phyloP scores from a whole-genome alignment of 2,888 invertebrate species.

The Drosophila sordidula region DNA sequence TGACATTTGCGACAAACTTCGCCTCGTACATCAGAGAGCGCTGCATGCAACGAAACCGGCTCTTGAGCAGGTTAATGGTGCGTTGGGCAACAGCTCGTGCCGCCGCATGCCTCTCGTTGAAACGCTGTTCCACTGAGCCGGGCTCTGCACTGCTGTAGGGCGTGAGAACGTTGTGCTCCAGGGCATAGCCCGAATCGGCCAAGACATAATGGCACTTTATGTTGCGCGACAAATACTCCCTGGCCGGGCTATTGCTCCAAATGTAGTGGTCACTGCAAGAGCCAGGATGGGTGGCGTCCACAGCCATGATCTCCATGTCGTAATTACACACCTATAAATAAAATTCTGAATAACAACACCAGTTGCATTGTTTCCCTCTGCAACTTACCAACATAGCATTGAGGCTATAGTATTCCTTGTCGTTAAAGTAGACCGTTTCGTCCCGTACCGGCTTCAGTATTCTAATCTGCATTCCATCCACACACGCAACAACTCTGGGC shows the following conservation, averaged over 20 bases:
- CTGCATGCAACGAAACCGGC: constrained; percentile 1
- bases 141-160: not conserved
- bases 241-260: not conserved
- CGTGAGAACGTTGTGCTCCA: constrained; percentile 4
- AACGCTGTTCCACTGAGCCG: not conserved
- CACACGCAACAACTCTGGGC: not conserved
- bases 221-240: not conserved
- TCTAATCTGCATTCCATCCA: constrained; percentile 3
- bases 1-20: constrained; percentile 1
- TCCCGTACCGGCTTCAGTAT: not conserved
- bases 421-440: not conserved
- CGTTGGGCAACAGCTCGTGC: not conserved
- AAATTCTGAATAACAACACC: not conserved
- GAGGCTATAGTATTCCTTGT: not conserved
- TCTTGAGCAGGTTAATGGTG: constrained; percentile 2
- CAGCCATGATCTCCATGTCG: constrained; percentile 6
- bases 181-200: not conserved
- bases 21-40: not conserved
- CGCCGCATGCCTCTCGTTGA: constrained; percentile 5
- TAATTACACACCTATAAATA: not conserved
- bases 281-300: not conserved
- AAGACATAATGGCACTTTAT: not conserved
- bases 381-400: not conserved
- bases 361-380: not conserved
- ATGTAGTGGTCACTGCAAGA: not conserved